phyloP scores from a whole-genome alignment of 2,888 invertebrate genomes.

The Conistra vaccinii region DNA sequence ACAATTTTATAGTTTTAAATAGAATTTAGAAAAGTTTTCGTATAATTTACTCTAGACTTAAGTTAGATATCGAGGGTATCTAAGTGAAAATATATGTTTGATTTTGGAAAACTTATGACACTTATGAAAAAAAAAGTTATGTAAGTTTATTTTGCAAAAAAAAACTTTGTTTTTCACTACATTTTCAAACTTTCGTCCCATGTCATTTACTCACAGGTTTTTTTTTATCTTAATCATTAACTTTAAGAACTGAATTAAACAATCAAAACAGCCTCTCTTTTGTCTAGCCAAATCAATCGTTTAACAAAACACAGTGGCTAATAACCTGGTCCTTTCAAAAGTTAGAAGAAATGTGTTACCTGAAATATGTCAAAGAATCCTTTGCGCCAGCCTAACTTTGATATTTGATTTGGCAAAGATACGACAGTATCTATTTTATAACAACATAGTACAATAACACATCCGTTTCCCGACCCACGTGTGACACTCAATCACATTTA shows the following conservation, averaged over 20 bases:
- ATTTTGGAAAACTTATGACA: constrained; percentile 1
- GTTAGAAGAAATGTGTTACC: neutral
- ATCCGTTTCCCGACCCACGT: neutral
- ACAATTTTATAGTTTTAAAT: constrained; percentile 43
- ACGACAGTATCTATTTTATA: neutral
- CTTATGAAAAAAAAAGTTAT: too few relatives aligned
- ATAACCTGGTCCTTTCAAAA: neutral
- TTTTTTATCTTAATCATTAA: neutral
- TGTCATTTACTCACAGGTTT: neutral
- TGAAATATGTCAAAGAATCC: neutral
- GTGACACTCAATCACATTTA: constrained; percentile 12
- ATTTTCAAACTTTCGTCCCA: neutral
- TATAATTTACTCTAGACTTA: constrained; percentile 8
- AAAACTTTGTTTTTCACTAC: constrained; percentile 1
- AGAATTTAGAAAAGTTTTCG: constrained; percentile 25
- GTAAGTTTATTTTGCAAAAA: neutral
- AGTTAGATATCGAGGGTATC: neutral
- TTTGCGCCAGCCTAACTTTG: neutral
- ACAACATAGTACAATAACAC: neutral
- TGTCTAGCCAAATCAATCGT: neutral
- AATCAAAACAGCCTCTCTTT: neutral
- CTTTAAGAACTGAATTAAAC: neutral
- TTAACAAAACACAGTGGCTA: neutral
- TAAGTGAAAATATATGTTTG: constrained; percentile 41
- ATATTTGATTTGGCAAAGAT: neutral